Base-by-base conservation (phyloP, 2,888 invertebrate genomes). In the Phengaris arion region DNA sequence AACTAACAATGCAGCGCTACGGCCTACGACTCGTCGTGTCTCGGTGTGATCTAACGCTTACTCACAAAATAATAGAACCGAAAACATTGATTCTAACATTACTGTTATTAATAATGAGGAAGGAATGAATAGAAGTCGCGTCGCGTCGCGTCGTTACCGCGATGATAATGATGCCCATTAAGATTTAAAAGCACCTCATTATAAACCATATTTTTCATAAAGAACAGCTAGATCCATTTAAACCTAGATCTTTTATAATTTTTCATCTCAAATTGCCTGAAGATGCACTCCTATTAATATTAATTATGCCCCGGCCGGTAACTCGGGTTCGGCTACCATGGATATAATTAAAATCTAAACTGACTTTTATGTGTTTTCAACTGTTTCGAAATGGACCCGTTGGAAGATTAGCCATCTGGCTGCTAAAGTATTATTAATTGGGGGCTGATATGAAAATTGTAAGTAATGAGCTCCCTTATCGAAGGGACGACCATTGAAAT, bases 231-330 rank as follows among this genome's bases (percentile, higher is more conserved):
- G 54, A 35, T 35, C 72, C 22, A 72, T 72, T 72, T 52, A 72
- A 72, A 72, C 22, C 72, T 72, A 72, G 72, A 72, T 72, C 72
- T 51, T 72, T 72, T 54, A 72, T 72, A 54, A 72, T 72, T 52
- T 72, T 54, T 35, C 72, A 51, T 52, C 52, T 52, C 35, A 72
- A 72, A 72, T 72, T 72, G 72, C 72, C 72, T 72, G 72, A 72
- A 72, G 72, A 72, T 72, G 72, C 72, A 72, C 51, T 72, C 52
- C 35, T 35, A 72, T 72, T 72, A 72, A 72, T 72, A 72, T 72
- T 72, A 72, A 72, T 72, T 72, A 72, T 10, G 72, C 15, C 72
- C 0, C 35, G 22, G 52, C 72, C 15, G 10, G 22, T 51, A 52
- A 13, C 51, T 52, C 6, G 54, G 13, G 7, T 72, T 72, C 35